phyloP scores from a whole-genome alignment of 2,113 vertebrate species.

The Hippolais icterina region DNA sequence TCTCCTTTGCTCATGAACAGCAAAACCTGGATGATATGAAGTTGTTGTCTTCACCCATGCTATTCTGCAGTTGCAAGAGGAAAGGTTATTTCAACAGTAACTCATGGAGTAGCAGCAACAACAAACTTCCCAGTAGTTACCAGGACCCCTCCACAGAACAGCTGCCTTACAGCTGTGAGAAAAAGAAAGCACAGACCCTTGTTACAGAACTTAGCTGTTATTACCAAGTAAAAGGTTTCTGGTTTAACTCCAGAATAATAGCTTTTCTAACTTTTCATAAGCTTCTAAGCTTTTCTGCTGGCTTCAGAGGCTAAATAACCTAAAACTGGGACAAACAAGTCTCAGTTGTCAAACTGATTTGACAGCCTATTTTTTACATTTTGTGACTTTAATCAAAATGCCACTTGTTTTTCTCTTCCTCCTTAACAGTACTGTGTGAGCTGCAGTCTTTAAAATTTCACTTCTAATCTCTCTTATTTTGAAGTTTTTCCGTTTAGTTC shows the following conservation, averaged over 20 bases:
- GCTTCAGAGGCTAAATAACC: conserved; percentile 36
- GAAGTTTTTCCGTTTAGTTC: background rate
- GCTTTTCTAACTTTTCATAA: conserved; percentile 12
- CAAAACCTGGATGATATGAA: background rate
- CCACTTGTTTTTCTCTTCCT: conserved; percentile 24
- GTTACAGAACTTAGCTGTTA: background rate
- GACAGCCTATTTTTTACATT: conserved; percentile 34
- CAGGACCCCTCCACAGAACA: background rate
- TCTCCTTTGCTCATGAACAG: background rate
- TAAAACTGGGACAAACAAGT: conserved; percentile 50
- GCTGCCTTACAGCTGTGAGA: background rate
- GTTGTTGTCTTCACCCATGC: fast-evolving
- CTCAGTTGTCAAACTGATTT: conserved; percentile 36
- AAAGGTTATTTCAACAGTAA: conserved; percentile 3
- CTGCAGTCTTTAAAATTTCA: conserved; percentile 44
- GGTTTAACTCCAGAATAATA: background rate
- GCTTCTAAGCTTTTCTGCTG: conserved; percentile 24
- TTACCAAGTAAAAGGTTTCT: background rate
- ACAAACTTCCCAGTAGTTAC: background rate
- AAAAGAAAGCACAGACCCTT: background rate
- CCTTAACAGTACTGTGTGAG: background rate
- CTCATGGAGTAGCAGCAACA: fast-evolving
- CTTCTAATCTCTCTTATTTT: conserved; percentile 31
- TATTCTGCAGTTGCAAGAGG: background rate
- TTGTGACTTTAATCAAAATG: conserved; percentile 36